A percentile compares a stretch with the other conserved stretches of the same genome.
Evolutionary conservation across 2,797 vertebrate species (phyloP).

Genomic region (Sebastes dallii): DNA sequence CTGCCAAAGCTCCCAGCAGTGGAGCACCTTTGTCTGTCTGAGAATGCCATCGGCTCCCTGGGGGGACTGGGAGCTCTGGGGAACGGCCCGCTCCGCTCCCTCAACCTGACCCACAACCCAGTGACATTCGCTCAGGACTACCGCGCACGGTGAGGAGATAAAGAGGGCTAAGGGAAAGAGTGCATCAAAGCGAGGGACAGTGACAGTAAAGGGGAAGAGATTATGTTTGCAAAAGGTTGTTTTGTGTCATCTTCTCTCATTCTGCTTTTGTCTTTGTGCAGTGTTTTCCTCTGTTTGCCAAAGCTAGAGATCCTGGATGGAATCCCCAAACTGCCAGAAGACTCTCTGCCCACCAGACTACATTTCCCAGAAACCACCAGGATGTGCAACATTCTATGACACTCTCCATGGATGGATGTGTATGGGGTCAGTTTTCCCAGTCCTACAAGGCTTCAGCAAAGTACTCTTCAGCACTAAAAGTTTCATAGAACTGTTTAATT

Average conservation of each 20-base stretch:
- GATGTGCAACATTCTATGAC: constrained; percentile 87
- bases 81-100: constrained; percentile 84
- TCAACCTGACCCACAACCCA: constrained; percentile 88
- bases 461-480: background rate
- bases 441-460: background rate
- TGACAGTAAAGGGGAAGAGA: too few relatives aligned
- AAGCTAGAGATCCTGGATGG: constrained; percentile 93
- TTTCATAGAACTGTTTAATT: background rate
- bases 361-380: constrained; percentile 78
- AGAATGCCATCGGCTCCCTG: constrained; percentile 89
- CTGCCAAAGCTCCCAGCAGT: constrained; percentile 93
- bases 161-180: rapidly evolving
- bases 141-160: constrained; percentile 82
- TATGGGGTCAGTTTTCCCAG: background rate
- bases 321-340: constrained; percentile 90
- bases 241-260: background rate
- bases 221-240: background rate
- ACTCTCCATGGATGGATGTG: background rate
- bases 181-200: background rate
- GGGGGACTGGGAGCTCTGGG: constrained; percentile 84
- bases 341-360: constrained; percentile 73
- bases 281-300: constrained; percentile 96
- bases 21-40: constrained; percentile 90
- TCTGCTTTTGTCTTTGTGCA: constrained; percentile 58
- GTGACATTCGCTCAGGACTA: constrained; percentile 93